Evolutionary conservation across 1,140 invertebrate species (phyloP), one percentile per base, ranked within the genome.

Genomic region (Neodiprion fabricii): DNA sequence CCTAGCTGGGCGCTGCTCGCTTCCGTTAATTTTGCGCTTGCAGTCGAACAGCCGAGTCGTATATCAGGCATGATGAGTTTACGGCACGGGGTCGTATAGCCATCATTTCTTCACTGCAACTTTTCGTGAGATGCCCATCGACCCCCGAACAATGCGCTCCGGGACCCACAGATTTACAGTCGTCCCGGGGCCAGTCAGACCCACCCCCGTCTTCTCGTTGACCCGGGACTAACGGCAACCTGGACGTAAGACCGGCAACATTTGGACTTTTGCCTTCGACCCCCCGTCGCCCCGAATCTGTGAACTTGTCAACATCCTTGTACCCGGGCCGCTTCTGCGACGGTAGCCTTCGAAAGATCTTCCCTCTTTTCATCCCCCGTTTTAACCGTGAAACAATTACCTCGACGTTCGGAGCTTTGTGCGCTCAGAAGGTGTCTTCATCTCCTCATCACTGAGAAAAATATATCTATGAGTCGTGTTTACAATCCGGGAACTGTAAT

Each of bases 61-160:
- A 61, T 61, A 61, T 61, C 53, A 61, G 53, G 11, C 53, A 61
- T 61, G 53, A 61, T 61, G 53, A 61, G 53, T 61, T 61, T 61
- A 61, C 53, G 53, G 53, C 53, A 4, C 11, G 28, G 28, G n/a
- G 53, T 61, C 8, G 53, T 61, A 61, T 61, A 61, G 53, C 53
- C 53, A 61, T 61, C 53, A 61, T 61, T 61, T 61, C 53, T 61
- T 61, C 53, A 61, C 53, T 17, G 53, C 5, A 9, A 61, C 53
- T 9, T 61, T 61, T 9, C 53, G 53, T 9, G 53, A 61, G 11
- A 4, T 61, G 11, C 28, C 28, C 28, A 1, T 61, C 53, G n/a
- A 61, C 11, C n/a, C n/a, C 53, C n/a, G 28, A 40, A 61, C 53
- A 61, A 61, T 61, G n/a, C 28, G 11, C 53, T 9, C n/a, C n/a